Conservation (phyloP, 2,113 vertebrate species). For the Xyrauchen texanus region DNA sequence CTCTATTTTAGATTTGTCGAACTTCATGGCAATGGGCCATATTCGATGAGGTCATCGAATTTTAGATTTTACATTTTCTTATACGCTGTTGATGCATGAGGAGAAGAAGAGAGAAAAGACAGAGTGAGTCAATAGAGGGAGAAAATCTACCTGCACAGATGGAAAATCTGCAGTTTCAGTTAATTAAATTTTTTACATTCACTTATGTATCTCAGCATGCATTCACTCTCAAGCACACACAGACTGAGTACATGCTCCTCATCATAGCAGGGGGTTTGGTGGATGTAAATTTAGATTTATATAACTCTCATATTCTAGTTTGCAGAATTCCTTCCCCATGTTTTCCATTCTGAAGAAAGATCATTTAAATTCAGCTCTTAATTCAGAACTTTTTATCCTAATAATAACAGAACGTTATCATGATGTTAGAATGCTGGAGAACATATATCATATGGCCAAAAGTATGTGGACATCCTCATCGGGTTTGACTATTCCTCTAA, state of each 20-base stretch:
- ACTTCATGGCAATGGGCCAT: not conserved
- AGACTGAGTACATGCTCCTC: not conserved
- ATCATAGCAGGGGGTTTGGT: not conserved
- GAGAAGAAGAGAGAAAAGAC: too few relatives aligned
- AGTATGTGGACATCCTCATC: too few relatives aligned
- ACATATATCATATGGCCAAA: not conserved
- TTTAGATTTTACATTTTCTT: not conserved
- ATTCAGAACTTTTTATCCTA: not conserved
- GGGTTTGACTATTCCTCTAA: too few relatives aligned
- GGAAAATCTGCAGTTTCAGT: not conserved
- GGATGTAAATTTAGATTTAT: not conserved
- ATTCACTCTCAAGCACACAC: not conserved
- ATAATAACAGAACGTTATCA: not conserved
- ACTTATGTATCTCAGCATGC: not conserved
- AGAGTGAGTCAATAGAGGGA: too few relatives aligned
- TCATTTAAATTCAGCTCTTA: not conserved
- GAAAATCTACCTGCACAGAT: not conserved
- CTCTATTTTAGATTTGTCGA: constrained; percentile 10
- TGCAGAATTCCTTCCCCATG: not conserved
- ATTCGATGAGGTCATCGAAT: constrained; percentile 12
- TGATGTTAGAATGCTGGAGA: not conserved
- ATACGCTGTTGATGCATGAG: not conserved
- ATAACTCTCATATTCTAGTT: not conserved
- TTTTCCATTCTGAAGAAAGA: not conserved
- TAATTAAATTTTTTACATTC: not conserved